Base-by-base conservation (phyloP, 2,888 invertebrate genomes). In the Oscheius sp. region DNA sequence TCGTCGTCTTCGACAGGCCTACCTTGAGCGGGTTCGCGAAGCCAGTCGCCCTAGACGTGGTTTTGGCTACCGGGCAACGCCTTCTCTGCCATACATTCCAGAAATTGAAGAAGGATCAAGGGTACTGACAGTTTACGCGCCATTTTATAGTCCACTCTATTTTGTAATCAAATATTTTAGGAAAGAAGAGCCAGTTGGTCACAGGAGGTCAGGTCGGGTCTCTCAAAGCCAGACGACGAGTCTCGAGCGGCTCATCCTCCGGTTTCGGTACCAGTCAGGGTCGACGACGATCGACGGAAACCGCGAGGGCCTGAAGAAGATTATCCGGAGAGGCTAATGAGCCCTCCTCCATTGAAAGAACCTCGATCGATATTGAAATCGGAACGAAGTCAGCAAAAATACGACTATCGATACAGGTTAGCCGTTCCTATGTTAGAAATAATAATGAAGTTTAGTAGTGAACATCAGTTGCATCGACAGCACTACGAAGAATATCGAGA, bases 301-400 rank as follows among this genome's bases (percentile, higher is more conserved):
- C 45, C 59, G 5, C 74, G 74, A 5, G 73, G 75, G 9, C 71
- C 74, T 12, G 76, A 73, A 27, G 76, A 83, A 70, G 84, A 85
- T 72, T 86, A 85, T 73, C 81, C 81, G 35, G 84, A 82, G 23
- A 77, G 84, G 73, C 76, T 85, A 74, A 85, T 85, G 85, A 81
- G 81, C 75, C 84, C 86, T 18, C 83, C 85, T 16, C 83, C 81
- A 0, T 73, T 66, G 7, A 78, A 78, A 18, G 78, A 80, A 29
- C 82, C 84, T 16, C 41, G 79, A 25, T 78, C 78, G 13, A 82
- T 84, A 41, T 70, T 83, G 23, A 83, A 83, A 43, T 63, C 64
- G 56, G 56, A 59, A 27, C 45, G 46, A 18, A 18, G n/a, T n/a
- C 70, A 74, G 56, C 69, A 69, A 25, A 52, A 46, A 69, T 69